Evolutionary conservation across 2,113 vertebrate genomes (phyloP), one percentile per base, ranked within the genome.

Genomic region (Zeus faber): DNA sequence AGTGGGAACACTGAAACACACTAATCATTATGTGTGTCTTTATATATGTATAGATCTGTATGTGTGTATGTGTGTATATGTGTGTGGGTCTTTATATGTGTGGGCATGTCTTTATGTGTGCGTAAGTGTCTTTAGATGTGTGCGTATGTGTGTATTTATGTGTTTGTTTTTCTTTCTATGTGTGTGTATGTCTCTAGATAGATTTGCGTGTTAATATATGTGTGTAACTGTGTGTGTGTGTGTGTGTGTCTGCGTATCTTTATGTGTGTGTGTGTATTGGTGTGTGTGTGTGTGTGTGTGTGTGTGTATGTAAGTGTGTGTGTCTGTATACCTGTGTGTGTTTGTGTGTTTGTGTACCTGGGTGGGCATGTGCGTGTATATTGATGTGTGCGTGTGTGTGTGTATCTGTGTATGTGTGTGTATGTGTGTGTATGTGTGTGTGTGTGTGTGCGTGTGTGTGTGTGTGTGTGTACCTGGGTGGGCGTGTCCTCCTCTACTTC

Each of bases 401-500:
- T 45, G 31, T 33, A 51, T 26, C 11, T 25, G 25, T 16, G 27
- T 35, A 14, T 21, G 18, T 62, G 31, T 14, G 43, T 49, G 27
- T 22, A 31, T 54, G 44, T 14, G 49, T 31, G 59, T 26, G 14
- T 6, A 20, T 45, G 16, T 61, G 55, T 16, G 44, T 26, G 43
- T 7, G 45, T 26, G 47, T 11, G 43, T 44, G 18, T 53, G n/a
- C 49, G 51, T 62, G 49, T 59, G 72, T 63, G 58, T 51, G 53
- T 23, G 0, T 29, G 6, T 13, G 27, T 29, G 39, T 56, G 16
- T 88, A 97, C 95, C 94, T 99, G 96, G 55, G 87, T 62, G 44
- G 81, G 33, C 0, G 83, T 69, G 58, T 97, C 94, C 74, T 98
- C 96, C 70, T 96, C 94, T 25, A 89, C 84, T 40, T 97, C 95